phyloP scores from a whole-genome alignment of 2,888 invertebrate species.

The Platypus cylindrus region DNA sequence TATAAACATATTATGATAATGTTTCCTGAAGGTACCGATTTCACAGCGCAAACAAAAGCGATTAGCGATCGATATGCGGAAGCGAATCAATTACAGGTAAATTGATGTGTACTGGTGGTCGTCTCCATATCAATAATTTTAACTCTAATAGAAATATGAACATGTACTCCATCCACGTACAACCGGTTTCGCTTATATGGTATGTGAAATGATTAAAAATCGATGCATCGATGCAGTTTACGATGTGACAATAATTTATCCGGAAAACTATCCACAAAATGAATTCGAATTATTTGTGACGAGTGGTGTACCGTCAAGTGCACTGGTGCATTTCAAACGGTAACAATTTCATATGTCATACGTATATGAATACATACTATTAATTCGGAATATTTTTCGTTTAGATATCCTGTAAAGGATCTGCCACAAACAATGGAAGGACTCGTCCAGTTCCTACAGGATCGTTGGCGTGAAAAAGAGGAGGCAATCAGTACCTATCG shows the following conservation, averaged over 20 bases:
- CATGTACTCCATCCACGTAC: conserved; percentile 77
- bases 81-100: conserved; percentile 51
- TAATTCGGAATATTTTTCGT: conserved; percentile 10
- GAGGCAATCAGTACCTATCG: conserved; percentile 45
- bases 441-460: conserved; percentile 50
- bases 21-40: conserved; percentile 84
- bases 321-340: conserved; percentile 65
- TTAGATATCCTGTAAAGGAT: conserved; percentile 45
- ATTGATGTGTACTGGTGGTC: conserved; percentile 5
- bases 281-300: conserved; percentile 56
- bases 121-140: conserved; percentile 1
- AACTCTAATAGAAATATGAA: conserved; percentile 41
- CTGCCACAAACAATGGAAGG: conserved; percentile 46
- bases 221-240: conserved; percentile 64
- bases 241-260: conserved; percentile 78
- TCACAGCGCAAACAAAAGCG: conserved; percentile 53
- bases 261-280: conserved; percentile 58
- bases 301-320: conserved; percentile 60
- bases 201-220: conserved; percentile 41
- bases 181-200: conserved; percentile 60
- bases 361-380: neutral
- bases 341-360: conserved; percentile 23
- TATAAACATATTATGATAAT: conserved; percentile 61
- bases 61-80: conserved; percentile 62
- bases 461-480: conserved; percentile 57